Evolutionary conservation across 2,797 vertebrate species (phyloP).

Genomic region (Danio kyathit): DNA sequence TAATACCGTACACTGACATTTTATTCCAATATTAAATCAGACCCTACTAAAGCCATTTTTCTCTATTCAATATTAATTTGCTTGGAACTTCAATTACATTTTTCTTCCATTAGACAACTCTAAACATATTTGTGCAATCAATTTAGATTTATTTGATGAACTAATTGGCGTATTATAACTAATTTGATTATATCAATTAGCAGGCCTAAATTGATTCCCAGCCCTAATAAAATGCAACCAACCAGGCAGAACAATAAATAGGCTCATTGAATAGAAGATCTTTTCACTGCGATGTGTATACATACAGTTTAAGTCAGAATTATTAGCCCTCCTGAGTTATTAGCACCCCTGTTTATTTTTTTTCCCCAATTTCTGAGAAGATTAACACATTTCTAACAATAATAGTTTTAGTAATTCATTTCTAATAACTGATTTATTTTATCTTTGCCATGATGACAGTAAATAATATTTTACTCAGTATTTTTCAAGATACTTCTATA

Average conservation of each 20-base stretch:
- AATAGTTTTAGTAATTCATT: too few relatives aligned
- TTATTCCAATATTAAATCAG: not conserved
- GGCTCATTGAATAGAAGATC: not conserved
- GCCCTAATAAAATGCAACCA: not conserved
- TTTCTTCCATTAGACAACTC: not conserved
- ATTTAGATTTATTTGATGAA: not conserved
- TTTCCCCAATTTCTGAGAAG: too few relatives aligned
- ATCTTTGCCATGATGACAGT: too few relatives aligned
- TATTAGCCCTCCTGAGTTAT: too few relatives aligned
- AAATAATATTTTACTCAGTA: too few relatives aligned
- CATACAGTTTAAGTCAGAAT: too few relatives aligned
- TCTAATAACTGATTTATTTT: too few relatives aligned
- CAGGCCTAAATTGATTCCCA: not conserved
- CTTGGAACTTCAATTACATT: not conserved
- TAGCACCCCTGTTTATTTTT: too few relatives aligned
- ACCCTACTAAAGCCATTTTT: not conserved
- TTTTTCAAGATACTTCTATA: too few relatives aligned
- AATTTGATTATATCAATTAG: not conserved
- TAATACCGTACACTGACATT: not conserved
- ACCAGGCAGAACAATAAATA: not conserved
- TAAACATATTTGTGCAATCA: not conserved
- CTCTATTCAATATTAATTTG: too few relatives aligned
- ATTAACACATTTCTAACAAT: too few relatives aligned
- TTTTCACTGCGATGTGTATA: too few relatives aligned
- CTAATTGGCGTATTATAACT: not conserved